Base-by-base conservation (phyloP, 1,140 invertebrate species). In the Drosophila pandora region DNA sequence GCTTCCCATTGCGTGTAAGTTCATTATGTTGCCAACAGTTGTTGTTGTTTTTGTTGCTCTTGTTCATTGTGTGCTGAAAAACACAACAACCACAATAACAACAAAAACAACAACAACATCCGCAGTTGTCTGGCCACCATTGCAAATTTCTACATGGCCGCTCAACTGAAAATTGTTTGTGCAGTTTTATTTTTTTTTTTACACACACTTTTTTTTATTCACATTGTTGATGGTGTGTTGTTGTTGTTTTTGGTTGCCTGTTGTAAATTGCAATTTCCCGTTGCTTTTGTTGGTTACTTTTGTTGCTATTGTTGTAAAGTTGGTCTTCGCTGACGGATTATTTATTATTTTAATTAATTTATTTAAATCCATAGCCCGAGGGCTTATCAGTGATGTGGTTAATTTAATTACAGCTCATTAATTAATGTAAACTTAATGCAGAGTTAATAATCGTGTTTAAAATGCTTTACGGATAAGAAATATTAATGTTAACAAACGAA, bases 141-240 rank as follows among this genome's bases (percentile, higher is more conserved):
- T 88, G 88, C 77, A 71, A 87, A 83, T 91, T 91, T 91, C 90
- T 90, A 91, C 90, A 84, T 91, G 90, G 90, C 55, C 83, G 90
- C 90, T 91, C 90, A 91, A 84, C 90, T 91, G 90, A 90, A 91
- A 91, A 91, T 89, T 82, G 79, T 76, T 83, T 83, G 58, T 88
- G 83, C 83, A 88, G 55, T 76, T 88, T 79, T 87, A 69, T 79
- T 72, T 73, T 79, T 76, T 78, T 61, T 45, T 67, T 56, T 72
- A 57, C 63, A 22, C 21, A 48, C 25, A 55, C 47, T 52, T 64
- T 30, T 50, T 75, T 76, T 69, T 76, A 43, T 68, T 59, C 62
- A 59, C 71, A 52, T 67, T 64, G 58, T 78, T 70, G 49, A 49
- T 65, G 58, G 57, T 21, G 30, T 37, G 34, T 4, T 7, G 5